Evolutionary conservation across 2,888 invertebrate genomes (phyloP), one percentile per base, ranked within the genome.

Genomic region (Dinocampus coccinellae): DNA sequence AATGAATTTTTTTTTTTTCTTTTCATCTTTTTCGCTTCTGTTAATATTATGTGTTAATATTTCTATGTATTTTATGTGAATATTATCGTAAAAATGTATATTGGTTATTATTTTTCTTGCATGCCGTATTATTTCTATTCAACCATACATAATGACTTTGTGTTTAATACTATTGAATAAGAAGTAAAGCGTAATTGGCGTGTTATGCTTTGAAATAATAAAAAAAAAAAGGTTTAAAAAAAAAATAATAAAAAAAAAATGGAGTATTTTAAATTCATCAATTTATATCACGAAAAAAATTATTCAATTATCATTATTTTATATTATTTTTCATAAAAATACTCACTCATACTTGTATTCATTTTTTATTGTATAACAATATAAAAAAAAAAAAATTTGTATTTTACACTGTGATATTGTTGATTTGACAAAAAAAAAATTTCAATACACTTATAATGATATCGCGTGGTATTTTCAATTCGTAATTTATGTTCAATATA

Each of bases 381-480:
- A n/a, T n/a, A n/a, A n/a, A n/a, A n/a, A 70, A 72, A 75, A 69
- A 69, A 78, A 81, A 80, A 80, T 81, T 80, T 77, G 73, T 79
- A 76, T 78, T 81, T 77, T 76, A 76, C 73, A 61, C 39, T 22
- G 36, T 11, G 22, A 70, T n/a, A n/a, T n/a, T n/a, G 39, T 67
- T 61, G 11, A n/a, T 22, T 6, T 24, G 24, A 26, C 55, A 55
- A 22, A 13, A 16, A 42, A 16, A 42, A n/a, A n/a, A n/a, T n/a
- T 42, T 42, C 16, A 42, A 42, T 42, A 1, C 13, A 42, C 13
- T 3, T 16, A 16, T 42, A 42, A 42, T 42, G 16, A 42, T n/a
- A 42, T 42, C 3, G 9, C 22, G 55, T 55, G 22, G 55, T 6
- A 55, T 16, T 42, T 42, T n/a, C 42, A 6, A 42, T n/a, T 29